Percentiles rank a stretch among this genome's conserved stretches.
Evolutionary conservation across 2,888 invertebrate species (phyloP).

Genomic region (Amblyteles armatorius): DNA sequence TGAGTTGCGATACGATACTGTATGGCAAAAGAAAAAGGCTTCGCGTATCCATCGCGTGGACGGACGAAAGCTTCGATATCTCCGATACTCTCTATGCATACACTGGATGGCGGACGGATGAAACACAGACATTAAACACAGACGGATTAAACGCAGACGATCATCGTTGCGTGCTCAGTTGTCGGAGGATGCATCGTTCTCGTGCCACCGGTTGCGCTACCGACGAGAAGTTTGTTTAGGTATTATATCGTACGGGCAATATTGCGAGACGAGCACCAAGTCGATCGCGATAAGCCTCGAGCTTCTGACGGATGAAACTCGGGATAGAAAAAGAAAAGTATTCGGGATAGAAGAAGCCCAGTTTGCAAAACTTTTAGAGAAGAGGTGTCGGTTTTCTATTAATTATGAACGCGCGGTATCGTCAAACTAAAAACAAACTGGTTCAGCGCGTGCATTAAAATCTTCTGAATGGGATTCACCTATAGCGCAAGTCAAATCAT

Average conservation of each 20-base stretch:
- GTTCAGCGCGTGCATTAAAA: too few species aligned
- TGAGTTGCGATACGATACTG: background rate
- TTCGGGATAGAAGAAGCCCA: background rate
- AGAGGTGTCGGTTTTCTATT: too few species aligned
- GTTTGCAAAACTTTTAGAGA: too few species aligned
- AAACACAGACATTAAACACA: background rate
- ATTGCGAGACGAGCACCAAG: background rate
- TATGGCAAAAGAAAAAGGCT: background rate
- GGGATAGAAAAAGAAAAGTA: background rate
- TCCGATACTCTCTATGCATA: conserved; percentile 12
- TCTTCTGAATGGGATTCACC: too few species aligned
- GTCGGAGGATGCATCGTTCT: background rate
- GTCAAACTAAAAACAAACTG: too few species aligned
- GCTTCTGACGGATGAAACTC: background rate
- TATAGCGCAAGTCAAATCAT: too few species aligned
- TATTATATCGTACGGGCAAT: background rate
- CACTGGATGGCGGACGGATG: background rate
- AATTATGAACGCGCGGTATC: too few species aligned
- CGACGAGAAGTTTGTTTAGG: background rate
- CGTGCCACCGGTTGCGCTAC: background rate
- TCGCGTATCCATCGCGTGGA: conserved; percentile 8
- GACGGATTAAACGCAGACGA: background rate
- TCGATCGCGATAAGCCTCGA: background rate
- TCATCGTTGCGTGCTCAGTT: background rate
- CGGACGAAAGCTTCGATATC: background rate